phyloP scores from a whole-genome alignment of 2,888 invertebrate species.

The Syrista parreyssii region DNA sequence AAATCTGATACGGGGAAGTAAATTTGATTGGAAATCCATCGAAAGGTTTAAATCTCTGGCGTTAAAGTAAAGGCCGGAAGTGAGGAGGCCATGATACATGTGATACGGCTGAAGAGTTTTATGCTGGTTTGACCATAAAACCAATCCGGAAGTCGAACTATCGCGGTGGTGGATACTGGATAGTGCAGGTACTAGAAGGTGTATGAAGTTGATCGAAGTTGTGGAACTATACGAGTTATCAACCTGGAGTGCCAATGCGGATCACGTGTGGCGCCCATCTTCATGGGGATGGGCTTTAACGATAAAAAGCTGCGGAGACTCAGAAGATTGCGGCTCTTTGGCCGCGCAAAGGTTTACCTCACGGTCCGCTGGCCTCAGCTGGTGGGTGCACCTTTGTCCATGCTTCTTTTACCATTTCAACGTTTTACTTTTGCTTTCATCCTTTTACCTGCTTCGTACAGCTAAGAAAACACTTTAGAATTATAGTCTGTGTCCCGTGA shows the following conservation, averaged over 20 bases:
- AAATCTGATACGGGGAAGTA: background rate
- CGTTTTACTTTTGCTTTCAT: background rate
- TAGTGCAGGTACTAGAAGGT: constrained; percentile 18
- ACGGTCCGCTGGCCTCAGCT: constrained; percentile 72
- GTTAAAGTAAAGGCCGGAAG: background rate
- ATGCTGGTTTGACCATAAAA: background rate
- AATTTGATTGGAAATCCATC: background rate
- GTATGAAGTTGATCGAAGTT: constrained; percentile 43
- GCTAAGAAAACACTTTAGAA: background rate
- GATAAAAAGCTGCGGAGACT: constrained; percentile 70
- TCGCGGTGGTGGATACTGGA: background rate
- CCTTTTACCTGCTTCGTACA: background rate
- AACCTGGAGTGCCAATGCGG: constrained; percentile 65
- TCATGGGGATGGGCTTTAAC: constrained; percentile 68
- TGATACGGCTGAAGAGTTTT: background rate
- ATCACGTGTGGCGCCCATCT: constrained; percentile 62
- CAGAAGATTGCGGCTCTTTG: constrained; percentile 71
- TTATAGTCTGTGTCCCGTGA: background rate
- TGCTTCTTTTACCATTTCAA: background rate
- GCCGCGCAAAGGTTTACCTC: constrained; percentile 72
- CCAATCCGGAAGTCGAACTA: background rate
- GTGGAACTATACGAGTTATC: constrained; percentile 45
- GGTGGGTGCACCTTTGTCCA: constrained; percentile 61
- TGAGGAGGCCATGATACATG: background rate
- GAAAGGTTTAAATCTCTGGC: background rate